These are phyloP conservation scores for Ornithoptera priamus DNA, from an alignment of 2,888 invertebrate species.

Conservation along the genomic window DNA sequence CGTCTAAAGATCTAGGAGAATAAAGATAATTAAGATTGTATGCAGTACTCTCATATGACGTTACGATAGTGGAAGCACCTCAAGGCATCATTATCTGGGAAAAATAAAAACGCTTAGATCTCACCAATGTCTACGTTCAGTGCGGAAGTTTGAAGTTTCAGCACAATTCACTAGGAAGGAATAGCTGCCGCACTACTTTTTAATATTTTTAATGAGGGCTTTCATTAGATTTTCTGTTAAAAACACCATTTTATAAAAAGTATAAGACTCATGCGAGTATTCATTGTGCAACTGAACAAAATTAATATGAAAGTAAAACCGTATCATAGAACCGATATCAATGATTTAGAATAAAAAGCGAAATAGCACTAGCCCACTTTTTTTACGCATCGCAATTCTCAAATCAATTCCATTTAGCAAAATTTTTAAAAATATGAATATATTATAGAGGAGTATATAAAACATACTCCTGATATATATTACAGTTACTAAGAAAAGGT, in stretches of 20 bases:
- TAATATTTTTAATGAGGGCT: constrained; percentile 62
- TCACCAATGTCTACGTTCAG: constrained; percentile 50
- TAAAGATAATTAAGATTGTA: constrained; percentile 2
- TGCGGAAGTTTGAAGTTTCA: constrained; percentile 56
- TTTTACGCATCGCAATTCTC: too few species aligned
- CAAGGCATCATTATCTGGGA: constrained; percentile 62
- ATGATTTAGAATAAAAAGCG: too few species aligned
- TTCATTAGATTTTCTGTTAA: constrained; percentile 54
- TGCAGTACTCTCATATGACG: constrained; percentile 14
- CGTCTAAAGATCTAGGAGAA: not conserved
- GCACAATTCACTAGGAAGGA: constrained; percentile 65
- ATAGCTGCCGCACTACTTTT: constrained; percentile 45
- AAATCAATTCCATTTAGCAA: too few species aligned
- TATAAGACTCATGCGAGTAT: not conserved
- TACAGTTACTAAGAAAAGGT: not conserved
- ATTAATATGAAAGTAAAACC: too few species aligned
- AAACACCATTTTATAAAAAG: not conserved
- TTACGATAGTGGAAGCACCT: constrained; percentile 41
- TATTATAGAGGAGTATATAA: too few species aligned
- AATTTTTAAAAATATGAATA: not conserved
- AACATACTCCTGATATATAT: not conserved
- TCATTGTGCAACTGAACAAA: too few species aligned
- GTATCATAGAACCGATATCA: too few species aligned
- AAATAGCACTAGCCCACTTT: too few species aligned
- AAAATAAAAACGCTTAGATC: constrained; percentile 57